Evolutionary conservation across 2,113 vertebrate genomes (phyloP).

Genomic region (Atherinomorus stipes): DNA sequence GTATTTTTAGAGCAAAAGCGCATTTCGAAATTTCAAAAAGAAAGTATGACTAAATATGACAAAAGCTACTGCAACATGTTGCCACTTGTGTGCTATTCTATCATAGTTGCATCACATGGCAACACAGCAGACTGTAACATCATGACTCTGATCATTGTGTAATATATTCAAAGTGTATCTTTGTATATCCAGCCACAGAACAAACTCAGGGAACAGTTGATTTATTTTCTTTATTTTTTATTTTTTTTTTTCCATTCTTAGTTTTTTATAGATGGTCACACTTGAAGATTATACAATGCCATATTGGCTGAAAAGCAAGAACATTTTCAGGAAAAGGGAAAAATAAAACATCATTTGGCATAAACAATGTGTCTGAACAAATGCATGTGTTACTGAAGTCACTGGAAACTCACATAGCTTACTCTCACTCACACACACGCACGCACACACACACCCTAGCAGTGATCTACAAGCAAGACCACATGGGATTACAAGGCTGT

Average conservation of each 20-base stretch:
- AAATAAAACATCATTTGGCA: constrained; percentile 9
- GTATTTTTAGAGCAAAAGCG: not conserved
- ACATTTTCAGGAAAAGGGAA: not conserved
- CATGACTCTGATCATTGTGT: not conserved
- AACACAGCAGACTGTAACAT: not conserved
- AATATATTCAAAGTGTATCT: not conserved
- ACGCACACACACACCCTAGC: not conserved
- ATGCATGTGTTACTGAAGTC: constrained; percentile 15
- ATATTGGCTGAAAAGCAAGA: constrained; percentile 5
- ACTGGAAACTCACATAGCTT: not conserved
- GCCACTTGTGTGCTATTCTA: not conserved
- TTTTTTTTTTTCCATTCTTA: too few species aligned
- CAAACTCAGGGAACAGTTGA: too few species aligned
- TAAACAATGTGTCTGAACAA: not conserved
- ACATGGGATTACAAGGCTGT: constrained; percentile 22
- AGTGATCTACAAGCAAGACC: constrained; percentile 4
- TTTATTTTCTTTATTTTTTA: too few species aligned
- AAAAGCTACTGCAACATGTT: not conserved
- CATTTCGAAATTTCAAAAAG: not conserved
- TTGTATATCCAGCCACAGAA: not conserved
- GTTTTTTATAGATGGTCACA: not conserved
- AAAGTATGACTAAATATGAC: not conserved
- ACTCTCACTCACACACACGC: not conserved
- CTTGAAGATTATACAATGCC: not conserved
- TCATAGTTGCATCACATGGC: not conserved